Percentiles rank a stretch among this genome's conserved stretches.
Evolutionary conservation across 2,113 vertebrate species (phyloP).

Genomic region (Odocoileus hemionus): DNA sequence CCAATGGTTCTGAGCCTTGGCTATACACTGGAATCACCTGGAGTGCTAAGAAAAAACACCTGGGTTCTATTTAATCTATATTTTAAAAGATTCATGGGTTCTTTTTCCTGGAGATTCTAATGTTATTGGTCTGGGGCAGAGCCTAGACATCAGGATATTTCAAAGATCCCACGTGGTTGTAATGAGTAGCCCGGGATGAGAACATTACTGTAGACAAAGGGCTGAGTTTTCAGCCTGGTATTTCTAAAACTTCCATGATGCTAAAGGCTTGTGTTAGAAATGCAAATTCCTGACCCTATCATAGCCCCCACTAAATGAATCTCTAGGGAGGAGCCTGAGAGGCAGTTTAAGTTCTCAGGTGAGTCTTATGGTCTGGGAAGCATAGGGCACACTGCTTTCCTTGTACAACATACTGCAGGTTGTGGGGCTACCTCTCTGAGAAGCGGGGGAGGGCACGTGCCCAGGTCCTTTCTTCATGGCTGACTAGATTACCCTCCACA

Average conservation of each 20-base stretch:
- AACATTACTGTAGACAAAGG: not conserved
- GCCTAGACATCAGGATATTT: not conserved
- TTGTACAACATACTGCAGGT: rapidly evolving
- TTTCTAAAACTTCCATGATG: not conserved
- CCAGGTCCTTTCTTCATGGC: not conserved
- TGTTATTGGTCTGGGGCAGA: not conserved
- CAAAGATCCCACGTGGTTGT: not conserved
- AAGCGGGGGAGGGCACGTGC: rapidly evolving
- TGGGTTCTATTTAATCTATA: not conserved
- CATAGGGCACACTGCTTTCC: not conserved
- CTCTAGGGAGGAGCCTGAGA: not conserved
- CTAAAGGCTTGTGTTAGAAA: not conserved
- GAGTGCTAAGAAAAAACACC: not conserved
- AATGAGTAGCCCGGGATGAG: not conserved
- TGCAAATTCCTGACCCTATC: not conserved
- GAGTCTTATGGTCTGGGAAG: not conserved
- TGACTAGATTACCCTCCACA: not conserved
- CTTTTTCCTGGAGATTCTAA: not conserved
- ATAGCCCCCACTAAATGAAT: not conserved
- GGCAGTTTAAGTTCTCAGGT: not conserved
- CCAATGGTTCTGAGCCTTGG: not conserved
- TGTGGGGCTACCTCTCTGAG: not conserved
- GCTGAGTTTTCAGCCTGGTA: not conserved
- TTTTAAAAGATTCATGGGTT: not conserved
- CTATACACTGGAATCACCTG: not conserved